Percentiles rank a stretch among this genome's conserved stretches.
These are phyloP conservation scores for Campoplex nolae DNA, from an alignment of 2,888 invertebrate species.

Conservation along the genomic window DNA sequence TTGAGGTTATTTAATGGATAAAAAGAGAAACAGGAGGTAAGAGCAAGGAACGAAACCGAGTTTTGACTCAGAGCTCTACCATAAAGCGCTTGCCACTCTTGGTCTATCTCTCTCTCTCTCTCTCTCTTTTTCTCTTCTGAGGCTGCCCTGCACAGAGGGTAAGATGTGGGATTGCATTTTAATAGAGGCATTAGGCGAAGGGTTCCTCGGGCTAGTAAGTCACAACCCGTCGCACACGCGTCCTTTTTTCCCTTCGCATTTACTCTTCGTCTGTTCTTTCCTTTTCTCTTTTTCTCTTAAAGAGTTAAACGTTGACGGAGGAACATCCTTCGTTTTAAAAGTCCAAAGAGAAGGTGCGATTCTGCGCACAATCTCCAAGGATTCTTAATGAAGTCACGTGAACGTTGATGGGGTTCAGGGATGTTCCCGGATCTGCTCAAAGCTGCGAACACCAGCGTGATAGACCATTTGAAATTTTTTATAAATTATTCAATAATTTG, in stretches of 20 bases:
- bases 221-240: conserved; percentile 42
- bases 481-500: conserved; percentile 61
- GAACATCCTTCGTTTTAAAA: conserved; percentile 21
- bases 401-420: neutral
- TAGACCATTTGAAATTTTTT: conserved; percentile 27
- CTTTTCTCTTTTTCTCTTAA: conserved; percentile 29
- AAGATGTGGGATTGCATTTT: conserved; percentile 78
- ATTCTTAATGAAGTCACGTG: conserved; percentile 70
- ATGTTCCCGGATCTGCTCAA: neutral
- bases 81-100: conserved; percentile 36
- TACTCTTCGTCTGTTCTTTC: conserved; percentile 45
- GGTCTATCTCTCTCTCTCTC: conserved; percentile 4
- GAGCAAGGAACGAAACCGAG: conserved; percentile 34
- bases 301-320: conserved; percentile 51
- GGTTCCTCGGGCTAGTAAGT: conserved; percentile 59
- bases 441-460: neutral
- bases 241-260: conserved; percentile 36
- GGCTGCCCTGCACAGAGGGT: conserved; percentile 48
- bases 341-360: neutral
- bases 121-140: neutral
- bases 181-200: conserved; percentile 76
- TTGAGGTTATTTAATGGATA: conserved; percentile 77
- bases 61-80: conserved; percentile 33
- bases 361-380: conserved; percentile 50
- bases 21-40: conserved; percentile 68